These are phyloP conservation scores for Chaetogeoica ovagalla DNA, from an alignment of 2,888 invertebrate species.

Conservation along the genomic window DNA sequence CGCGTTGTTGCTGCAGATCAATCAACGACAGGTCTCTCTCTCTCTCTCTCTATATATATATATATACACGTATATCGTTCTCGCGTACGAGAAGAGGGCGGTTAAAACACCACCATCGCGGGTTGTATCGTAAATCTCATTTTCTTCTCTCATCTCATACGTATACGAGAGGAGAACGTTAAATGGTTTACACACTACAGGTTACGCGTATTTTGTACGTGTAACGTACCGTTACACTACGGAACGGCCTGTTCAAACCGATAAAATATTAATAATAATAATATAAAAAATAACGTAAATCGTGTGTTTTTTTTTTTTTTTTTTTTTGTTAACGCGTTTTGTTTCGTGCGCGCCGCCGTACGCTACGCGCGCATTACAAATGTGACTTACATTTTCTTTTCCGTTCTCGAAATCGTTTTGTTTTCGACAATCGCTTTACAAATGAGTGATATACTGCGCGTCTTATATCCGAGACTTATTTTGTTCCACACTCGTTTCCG, in stretches of 20 bases:
- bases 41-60: too few species aligned
- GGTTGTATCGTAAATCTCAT: slow-evolving; percentile 20
- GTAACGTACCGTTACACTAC: too few species aligned
- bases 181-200: background rate
- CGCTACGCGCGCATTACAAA: background rate
- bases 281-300: background rate
- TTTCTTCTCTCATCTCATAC: background rate
- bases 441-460: slow-evolving; percentile 23
- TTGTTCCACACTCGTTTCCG: slow-evolving; percentile 44
- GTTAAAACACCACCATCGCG: background rate
- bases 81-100: background rate
- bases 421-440: slow-evolving; percentile 42
- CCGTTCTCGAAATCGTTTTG: slow-evolving; percentile 16
- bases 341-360: slow-evolving; percentile 8
- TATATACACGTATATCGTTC: too few species aligned
- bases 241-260: background rate
- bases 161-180: background rate
- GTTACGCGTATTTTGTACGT: background rate
- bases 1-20: slow-evolving; percentile 10
- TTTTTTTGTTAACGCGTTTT: background rate
- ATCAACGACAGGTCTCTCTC: slow-evolving; percentile 35
- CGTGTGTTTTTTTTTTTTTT: too few species aligned
- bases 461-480: slow-evolving; percentile 5
- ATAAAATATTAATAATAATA: background rate
- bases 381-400: slow-evolving; percentile 2